These are phyloP conservation scores for Dromas ardeola DNA, from an alignment of 2,113 vertebrate genomes.

Conservation along the genomic window DNA sequence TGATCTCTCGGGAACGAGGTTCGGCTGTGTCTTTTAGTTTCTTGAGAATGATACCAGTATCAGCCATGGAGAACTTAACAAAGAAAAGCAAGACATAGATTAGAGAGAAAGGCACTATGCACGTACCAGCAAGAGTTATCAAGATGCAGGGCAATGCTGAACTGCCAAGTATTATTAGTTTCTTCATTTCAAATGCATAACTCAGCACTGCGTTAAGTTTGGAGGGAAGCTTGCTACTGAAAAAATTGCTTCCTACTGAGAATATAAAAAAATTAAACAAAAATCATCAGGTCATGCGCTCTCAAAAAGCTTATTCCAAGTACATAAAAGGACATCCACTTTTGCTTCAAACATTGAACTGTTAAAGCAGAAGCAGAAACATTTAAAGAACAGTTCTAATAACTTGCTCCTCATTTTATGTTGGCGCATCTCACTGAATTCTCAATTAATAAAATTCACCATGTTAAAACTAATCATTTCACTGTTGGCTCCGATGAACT, in stretches of 20 bases:
- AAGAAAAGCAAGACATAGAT: background rate
- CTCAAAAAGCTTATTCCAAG: background rate
- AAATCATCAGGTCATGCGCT: background rate
- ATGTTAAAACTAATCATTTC: background rate
- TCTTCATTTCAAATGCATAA: background rate
- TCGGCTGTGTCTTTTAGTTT: constrained; percentile 79
- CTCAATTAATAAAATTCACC: background rate
- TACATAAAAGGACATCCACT: background rate
- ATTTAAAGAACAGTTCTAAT: background rate
- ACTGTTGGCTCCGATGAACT: background rate
- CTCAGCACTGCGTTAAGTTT: background rate
- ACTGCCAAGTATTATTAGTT: background rate
- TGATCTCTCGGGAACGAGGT: constrained; percentile 78
- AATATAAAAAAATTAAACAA: background rate
- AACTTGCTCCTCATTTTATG: background rate
- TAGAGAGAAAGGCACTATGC: background rate
- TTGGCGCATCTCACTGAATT: background rate
- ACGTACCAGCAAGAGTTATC: background rate
- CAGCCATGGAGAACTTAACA: constrained; percentile 83
- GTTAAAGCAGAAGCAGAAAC: background rate
- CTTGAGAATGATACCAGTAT: constrained; percentile 74
- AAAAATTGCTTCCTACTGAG: background rate
- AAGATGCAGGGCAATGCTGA: background rate
- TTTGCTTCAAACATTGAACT: background rate
- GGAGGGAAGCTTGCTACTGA: background rate